Percentiles rank a stretch among this genome's conserved stretches.
These are phyloP conservation scores for Lerista edwardsae DNA, from an alignment of 2,797 vertebrate species.

Conservation along the genomic window DNA sequence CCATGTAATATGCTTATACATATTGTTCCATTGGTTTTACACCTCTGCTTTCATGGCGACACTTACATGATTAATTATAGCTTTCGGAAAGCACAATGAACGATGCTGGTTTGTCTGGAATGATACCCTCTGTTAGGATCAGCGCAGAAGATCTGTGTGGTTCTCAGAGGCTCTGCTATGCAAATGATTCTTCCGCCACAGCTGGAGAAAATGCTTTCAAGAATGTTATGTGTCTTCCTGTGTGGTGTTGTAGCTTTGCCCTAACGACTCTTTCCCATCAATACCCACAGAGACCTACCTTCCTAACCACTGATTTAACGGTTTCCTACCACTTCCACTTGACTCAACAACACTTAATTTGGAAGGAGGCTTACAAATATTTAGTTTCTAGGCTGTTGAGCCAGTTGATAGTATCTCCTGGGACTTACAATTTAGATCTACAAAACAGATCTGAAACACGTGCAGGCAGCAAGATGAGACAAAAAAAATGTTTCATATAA, in stretches of 20 bases:
- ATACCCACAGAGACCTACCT: slow-evolving; percentile 88
- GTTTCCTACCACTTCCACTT: slow-evolving; percentile 94
- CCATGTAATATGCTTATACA: neutral
- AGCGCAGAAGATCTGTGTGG: slow-evolving; percentile 60
- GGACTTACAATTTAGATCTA: slow-evolving; percentile 71
- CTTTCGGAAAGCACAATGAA: slow-evolving; percentile 36
- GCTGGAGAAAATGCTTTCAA: slow-evolving; percentile 79
- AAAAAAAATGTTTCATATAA: neutral
- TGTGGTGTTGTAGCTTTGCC: slow-evolving; percentile 74
- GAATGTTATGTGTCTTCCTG: slow-evolving; percentile 77
- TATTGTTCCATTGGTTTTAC: slow-evolving; percentile 49
- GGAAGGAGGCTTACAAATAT: slow-evolving; percentile 69
- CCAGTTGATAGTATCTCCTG: slow-evolving; percentile 82
- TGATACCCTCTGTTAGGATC: slow-evolving; percentile 44
- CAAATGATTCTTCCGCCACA: slow-evolving; percentile 72
- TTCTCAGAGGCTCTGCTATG: slow-evolving; percentile 68
- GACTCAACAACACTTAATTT: slow-evolving; percentile 59
- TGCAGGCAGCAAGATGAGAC: slow-evolving; percentile 58
- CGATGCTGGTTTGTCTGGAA: slow-evolving; percentile 38
- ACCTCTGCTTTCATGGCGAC: slow-evolving; percentile 20
- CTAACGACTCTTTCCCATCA: slow-evolving; percentile 94
- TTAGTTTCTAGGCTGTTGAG: slow-evolving; percentile 77
- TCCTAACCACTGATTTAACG: slow-evolving; percentile 91
- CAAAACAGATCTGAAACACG: slow-evolving; percentile 37
- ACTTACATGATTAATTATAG: neutral